Evolutionary conservation across 2,888 invertebrate species (phyloP), one percentile per base, ranked within the genome.

Genomic region (Palloptera scutellata): DNA sequence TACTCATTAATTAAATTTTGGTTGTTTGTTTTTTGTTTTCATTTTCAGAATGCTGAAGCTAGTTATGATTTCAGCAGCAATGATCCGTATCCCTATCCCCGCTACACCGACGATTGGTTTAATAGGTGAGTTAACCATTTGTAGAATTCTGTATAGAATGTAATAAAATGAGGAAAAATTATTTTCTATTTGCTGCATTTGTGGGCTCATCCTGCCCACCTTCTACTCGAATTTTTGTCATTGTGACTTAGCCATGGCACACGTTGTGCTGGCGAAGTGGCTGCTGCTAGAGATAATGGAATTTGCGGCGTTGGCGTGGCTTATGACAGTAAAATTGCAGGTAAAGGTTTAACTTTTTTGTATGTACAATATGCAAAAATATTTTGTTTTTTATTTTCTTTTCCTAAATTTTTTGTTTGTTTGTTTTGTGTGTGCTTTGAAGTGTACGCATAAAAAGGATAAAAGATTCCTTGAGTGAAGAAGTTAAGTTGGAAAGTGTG

Each of bases 31-130:
- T 43, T 52, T 20, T 52, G 42, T 43, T 20, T 63, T 76, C 45
- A 74, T 86, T 60, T 88, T 42, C 88, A 98, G 98, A 98, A 99
- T 82, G 96, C 98, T 4, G 92, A 94, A 85, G 98, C 98, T 13
- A 98, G 98, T 77, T 99, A 97, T 84, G 99, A 99, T 86, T 99
- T 99, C 86, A 98, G 98, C 87, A 98, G 98, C 84, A 98, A 99
- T 85, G 99, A 99, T 84, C 97, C 97, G 1, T 99, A 91, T 85
- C 98, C 99, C 0, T 99, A 98, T 86, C 99, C 99, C 1, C 89
- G 99, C 75, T 99, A 98, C 85, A 99, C 99, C 0, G 99, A 99
- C 81, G 98, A 99, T 84, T 99, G 99, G 99, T 99, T 99, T 86
- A 99, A 99, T 88, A 98, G 98, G 95, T 97, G 86, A 88, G 86